phyloP scores from a whole-genome alignment of 2,888 invertebrate genomes.

The Matsumyia berberina region DNA sequence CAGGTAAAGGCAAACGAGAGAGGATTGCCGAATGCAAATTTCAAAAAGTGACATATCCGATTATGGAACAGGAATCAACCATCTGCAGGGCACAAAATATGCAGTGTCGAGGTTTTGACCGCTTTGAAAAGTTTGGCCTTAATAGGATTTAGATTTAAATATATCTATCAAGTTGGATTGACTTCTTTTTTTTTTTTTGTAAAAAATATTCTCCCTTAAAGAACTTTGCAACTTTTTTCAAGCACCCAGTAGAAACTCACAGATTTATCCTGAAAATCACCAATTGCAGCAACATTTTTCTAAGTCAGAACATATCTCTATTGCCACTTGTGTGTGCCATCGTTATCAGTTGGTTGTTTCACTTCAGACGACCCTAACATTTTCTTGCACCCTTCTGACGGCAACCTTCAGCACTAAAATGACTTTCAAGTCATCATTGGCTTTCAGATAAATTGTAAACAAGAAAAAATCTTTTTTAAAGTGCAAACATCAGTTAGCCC shows the following conservation, averaged over 20 bases:
- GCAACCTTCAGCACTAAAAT: background rate
- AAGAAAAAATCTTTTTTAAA: background rate
- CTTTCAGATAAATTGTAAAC: constrained; percentile 1
- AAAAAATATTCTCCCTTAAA: background rate
- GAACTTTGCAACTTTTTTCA: no score
- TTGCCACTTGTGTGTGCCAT: no score
- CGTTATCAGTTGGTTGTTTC: background rate
- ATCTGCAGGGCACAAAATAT: constrained; percentile 28
- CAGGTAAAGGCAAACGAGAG: background rate
- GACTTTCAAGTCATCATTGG: constrained; percentile 1
- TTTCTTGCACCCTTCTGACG: background rate
- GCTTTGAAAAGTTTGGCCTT: constrained; percentile 5
- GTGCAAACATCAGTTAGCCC: constrained; percentile 10
- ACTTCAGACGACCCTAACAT: background rate
- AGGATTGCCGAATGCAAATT: constrained; percentile 56
- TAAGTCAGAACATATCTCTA: no score
- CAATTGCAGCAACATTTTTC: no score
- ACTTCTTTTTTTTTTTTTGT: background rate
- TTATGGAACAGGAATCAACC: background rate
- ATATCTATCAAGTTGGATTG: constrained; percentile 36
- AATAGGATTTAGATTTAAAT: constrained; percentile 40
- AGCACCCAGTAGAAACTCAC: no score
- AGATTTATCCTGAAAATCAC: no score
- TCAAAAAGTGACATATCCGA: constrained; percentile 44
- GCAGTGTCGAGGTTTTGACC: background rate